Conservation (phyloP, 1,140 invertebrate species). For the Araneus ventricosus region DNA sequence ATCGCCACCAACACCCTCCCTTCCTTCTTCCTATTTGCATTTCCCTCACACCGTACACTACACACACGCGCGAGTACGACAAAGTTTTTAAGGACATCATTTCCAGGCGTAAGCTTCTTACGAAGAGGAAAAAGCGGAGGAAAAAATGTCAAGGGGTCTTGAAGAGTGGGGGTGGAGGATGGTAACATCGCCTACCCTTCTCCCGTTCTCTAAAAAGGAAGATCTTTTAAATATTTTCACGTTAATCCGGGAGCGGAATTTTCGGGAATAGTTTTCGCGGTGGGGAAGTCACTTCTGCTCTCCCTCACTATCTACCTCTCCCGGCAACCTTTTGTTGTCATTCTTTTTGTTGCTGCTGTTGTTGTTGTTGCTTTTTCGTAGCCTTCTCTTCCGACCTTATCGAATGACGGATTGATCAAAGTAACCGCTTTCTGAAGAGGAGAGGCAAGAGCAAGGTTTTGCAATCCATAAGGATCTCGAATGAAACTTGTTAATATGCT, state of each 20-base stretch:
- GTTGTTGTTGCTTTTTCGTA: background rate
- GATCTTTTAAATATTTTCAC: conserved; percentile 68
- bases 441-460: background rate
- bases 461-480: background rate
- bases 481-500: background rate
- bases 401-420: conserved; percentile 12
- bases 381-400: background rate
- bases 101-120: conserved; percentile 57
- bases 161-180: background rate
- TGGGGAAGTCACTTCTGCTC: background rate
- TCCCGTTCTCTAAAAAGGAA: background rate
- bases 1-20: background rate
- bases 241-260: conserved; percentile 48
- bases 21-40: conserved; percentile 56
- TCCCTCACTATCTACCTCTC: background rate
- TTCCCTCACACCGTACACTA: conserved; percentile 32
- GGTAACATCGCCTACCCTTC: background rate
- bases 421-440: background rate
- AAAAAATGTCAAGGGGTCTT: background rate
- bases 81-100: conserved; percentile 71
- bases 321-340: background rate
- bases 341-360: background rate
- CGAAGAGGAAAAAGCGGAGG: background rate
- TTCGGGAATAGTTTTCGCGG: conserved; percentile 7
- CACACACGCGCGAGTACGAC: conserved; percentile 23